Evolutionary conservation across 1,140 invertebrate genomes (phyloP).

Genomic region (Plodia interpunctella): DNA sequence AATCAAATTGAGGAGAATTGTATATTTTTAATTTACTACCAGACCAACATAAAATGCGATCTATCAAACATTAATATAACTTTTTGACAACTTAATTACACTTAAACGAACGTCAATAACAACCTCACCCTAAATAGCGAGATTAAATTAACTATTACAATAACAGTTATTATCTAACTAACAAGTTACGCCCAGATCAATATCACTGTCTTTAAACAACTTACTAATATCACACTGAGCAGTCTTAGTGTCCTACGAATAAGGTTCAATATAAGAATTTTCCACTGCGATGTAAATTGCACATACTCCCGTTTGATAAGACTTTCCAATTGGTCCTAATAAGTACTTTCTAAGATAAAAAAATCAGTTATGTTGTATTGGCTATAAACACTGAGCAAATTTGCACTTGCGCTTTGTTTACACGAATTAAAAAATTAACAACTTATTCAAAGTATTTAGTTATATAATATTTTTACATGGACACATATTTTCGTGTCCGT

Average conservation of each 20-base stretch:
- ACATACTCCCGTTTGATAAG: background rate
- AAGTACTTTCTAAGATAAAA: background rate
- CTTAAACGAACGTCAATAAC: background rate
- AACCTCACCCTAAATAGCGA: background rate
- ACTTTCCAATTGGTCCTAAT: background rate
- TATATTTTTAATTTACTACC: too few species aligned
- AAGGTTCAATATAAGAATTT: background rate
- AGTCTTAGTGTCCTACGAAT: background rate
- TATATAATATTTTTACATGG: too few species aligned
- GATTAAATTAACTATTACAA: conserved; percentile 4
- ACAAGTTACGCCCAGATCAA: background rate
- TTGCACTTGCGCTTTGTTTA: background rate
- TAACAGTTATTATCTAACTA: background rate
- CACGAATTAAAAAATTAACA: background rate
- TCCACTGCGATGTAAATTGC: background rate
- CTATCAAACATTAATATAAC: too few species aligned
- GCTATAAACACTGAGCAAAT: background rate
- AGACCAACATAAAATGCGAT: too few species aligned
- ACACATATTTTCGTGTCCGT: too few species aligned
- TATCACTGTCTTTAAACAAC: background rate
- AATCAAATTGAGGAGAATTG: too few species aligned
- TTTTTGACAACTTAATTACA: background rate
- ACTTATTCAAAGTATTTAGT: background rate
- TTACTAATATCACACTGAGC: background rate
- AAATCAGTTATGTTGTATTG: conserved; percentile 3